These are phyloP conservation scores for Carpatolechia fugitivella DNA, from an alignment of 2,888 invertebrate genomes.

Conservation along the genomic window DNA sequence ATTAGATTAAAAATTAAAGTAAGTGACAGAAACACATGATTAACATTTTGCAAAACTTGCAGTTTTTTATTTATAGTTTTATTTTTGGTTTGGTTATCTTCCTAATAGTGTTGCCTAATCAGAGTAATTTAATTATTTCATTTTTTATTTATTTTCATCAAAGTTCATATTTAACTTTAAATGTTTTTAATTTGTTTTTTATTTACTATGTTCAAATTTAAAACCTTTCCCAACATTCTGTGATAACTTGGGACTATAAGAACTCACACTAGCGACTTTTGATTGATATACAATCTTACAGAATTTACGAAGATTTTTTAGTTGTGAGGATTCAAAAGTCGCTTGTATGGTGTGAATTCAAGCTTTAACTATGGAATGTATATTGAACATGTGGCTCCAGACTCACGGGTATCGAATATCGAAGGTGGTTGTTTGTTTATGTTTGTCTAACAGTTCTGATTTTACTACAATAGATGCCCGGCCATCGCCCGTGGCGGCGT, in stretches of 20 bases:
- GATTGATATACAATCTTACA: background rate
- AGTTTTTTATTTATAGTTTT: too few relatives aligned
- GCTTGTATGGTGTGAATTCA: too few relatives aligned
- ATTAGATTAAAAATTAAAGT: too few relatives aligned
- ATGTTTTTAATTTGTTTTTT: background rate
- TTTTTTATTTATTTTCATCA: background rate
- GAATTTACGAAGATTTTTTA: too few relatives aligned
- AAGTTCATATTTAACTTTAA: background rate
- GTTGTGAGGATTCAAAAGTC: background rate
- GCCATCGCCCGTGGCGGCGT: slow-evolving; percentile 40
- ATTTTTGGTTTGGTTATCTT: too few relatives aligned
- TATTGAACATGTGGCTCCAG: background rate
- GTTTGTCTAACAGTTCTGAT: slow-evolving; percentile 67
- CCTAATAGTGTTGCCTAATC: too few relatives aligned
- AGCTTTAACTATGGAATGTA: background rate
- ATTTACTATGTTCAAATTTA: too few relatives aligned
- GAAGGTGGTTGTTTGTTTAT: background rate
- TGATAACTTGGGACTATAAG: background rate
- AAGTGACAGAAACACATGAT: too few relatives aligned
- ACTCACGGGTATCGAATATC: background rate
- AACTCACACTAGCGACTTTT: background rate
- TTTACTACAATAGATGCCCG: slow-evolving; percentile 67
- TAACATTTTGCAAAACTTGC: too few relatives aligned
- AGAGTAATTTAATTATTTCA: too few relatives aligned
- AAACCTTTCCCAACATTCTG: background rate